Evolutionary conservation across 2,888 invertebrate species (phyloP).

Genomic region (Petrolisthes manimaculis): DNA sequence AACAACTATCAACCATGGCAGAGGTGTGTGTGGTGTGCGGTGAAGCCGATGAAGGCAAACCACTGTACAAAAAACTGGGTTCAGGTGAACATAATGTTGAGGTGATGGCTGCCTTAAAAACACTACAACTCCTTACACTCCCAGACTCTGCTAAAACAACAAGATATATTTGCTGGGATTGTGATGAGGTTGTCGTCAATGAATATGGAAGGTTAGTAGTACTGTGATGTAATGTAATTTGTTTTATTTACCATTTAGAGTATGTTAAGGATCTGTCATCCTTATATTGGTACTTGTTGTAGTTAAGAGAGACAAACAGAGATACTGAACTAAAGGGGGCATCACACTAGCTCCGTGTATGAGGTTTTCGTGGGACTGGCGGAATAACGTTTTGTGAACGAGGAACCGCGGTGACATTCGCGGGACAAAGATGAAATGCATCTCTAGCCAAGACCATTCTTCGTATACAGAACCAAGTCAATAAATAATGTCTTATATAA

Average conservation of each 20-base stretch:
- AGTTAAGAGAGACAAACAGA: too few relatives aligned
- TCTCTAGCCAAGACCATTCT: too few relatives aligned
- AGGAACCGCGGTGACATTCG: too few relatives aligned
- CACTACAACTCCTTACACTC: slow-evolving; percentile 41
- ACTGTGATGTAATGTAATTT: background rate
- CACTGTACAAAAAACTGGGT: slow-evolving; percentile 64
- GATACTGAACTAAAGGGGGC: too few relatives aligned
- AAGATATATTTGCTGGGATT: slow-evolving; percentile 65
- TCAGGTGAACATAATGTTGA: slow-evolving; percentile 60
- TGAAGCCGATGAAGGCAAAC: slow-evolving; percentile 61
- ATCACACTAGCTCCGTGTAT: too few relatives aligned
- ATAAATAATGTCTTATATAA: too few relatives aligned
- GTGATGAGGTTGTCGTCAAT: slow-evolving; percentile 60
- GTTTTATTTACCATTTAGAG: background rate
- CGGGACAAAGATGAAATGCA: too few relatives aligned
- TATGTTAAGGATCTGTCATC: background rate
- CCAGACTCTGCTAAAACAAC: slow-evolving; percentile 45
- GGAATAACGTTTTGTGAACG: too few relatives aligned
- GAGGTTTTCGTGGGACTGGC: too few relatives aligned
- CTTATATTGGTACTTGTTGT: background rate
- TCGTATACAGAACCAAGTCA: too few relatives aligned
- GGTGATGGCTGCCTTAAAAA: slow-evolving; percentile 56
- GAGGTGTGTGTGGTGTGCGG: slow-evolving; percentile 63
- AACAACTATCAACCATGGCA: slow-evolving; percentile 28
- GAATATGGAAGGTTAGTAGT: slow-evolving; percentile 59